Evolutionary conservation across 2,888 invertebrate genomes (phyloP).

Genomic region (Galeruca laticollis): DNA sequence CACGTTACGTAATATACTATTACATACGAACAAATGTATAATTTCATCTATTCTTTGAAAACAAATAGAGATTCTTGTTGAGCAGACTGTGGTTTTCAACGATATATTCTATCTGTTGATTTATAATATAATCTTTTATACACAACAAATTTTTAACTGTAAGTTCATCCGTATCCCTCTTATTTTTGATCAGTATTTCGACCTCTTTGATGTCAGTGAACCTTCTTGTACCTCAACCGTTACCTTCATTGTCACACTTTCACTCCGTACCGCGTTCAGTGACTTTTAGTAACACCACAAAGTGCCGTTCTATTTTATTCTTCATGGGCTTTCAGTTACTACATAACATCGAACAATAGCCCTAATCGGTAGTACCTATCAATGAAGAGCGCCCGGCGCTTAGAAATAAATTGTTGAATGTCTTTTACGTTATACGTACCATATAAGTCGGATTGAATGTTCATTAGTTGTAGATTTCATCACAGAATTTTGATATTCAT

Average conservation of each 20-base stretch:
- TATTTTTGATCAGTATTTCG: conserved; percentile 30
- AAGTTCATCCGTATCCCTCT: neutral
- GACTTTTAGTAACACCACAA: conserved; percentile 23
- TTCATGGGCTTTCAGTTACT: conserved; percentile 10
- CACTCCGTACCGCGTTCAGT: conserved; percentile 29
- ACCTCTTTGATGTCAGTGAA: conserved; percentile 32
- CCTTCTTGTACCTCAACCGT: conserved; percentile 29
- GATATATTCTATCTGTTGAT: too few relatives aligned
- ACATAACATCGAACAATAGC: conserved; percentile 10
- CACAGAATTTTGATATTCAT: neutral
- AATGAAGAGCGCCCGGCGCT: neutral
- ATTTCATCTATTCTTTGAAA: too few relatives aligned
- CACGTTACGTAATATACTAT: too few relatives aligned
- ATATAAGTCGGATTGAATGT: neutral
- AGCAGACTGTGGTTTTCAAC: too few relatives aligned
- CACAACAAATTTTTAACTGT: too few relatives aligned
- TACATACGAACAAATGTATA: too few relatives aligned
- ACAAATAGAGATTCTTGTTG: too few relatives aligned
- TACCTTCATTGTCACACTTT: conserved; percentile 36
- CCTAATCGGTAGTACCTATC: conserved; percentile 1
- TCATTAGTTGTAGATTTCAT: neutral
- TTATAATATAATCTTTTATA: too few relatives aligned
- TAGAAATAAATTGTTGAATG: neutral
- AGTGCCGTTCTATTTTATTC: conserved; percentile 7
- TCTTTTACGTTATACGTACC: neutral